These are phyloP conservation scores for Sterrhoptilus dennistouni DNA, from an alignment of 2,113 vertebrate species.

Conservation along the genomic window DNA sequence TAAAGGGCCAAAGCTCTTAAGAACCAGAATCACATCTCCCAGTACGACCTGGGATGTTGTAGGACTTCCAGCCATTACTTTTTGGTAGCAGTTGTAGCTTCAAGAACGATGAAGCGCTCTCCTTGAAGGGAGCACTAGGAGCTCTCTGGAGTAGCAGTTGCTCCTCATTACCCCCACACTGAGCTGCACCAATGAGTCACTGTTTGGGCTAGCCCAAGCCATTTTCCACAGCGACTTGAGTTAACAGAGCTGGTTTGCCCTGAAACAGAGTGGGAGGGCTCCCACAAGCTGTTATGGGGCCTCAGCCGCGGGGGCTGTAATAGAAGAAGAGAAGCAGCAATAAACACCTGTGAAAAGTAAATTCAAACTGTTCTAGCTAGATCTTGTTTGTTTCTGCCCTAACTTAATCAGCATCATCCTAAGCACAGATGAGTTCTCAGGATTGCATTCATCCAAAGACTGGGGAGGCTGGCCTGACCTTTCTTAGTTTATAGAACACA, in stretches of 20 bases:
- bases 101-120: background rate
- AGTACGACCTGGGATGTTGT: background rate
- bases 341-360: slow-evolving; percentile 39
- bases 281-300: background rate
- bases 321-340: background rate
- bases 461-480: background rate
- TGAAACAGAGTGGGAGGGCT: slow-evolving; percentile 10
- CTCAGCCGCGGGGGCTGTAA: background rate
- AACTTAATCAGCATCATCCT: slow-evolving; percentile 14
- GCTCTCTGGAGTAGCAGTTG: background rate
- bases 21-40: background rate
- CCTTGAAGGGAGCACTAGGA: background rate
- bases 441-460: background rate
- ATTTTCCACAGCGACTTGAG: background rate
- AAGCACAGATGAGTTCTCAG: background rate
- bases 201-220: background rate
- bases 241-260: background rate
- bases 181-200: background rate
- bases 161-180: background rate
- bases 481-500: background rate
- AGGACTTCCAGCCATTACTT: background rate
- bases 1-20: background rate
- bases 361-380: slow-evolving; percentile 21
- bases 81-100: rapidly evolving
- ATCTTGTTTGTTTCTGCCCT: slow-evolving; percentile 6